Evolutionary conservation across 2,797 vertebrate species (phyloP).

Genomic region (Chloroceryle inda): DNA sequence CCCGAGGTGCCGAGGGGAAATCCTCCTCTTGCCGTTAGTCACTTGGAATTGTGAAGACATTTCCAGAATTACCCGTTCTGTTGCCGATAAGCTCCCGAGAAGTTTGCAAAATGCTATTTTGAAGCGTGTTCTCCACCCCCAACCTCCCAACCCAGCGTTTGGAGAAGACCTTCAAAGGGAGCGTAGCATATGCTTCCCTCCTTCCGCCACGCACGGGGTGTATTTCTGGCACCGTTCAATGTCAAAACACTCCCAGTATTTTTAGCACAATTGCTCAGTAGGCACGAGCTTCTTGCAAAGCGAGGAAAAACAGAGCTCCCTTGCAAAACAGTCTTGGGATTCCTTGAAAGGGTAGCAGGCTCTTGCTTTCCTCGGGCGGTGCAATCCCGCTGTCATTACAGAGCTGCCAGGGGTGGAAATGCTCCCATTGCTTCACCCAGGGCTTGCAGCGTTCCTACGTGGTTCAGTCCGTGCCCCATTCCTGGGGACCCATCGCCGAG

Average conservation of each 20-base stretch:
- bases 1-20: not conserved
- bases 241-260: constrained; percentile 31
- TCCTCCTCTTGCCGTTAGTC: constrained; percentile 2
- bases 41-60: not conserved
- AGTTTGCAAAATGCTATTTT: constrained; percentile 40
- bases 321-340: constrained; percentile 9
- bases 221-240: constrained; percentile 2
- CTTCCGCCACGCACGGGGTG: not conserved
- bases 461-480: fast-evolving
- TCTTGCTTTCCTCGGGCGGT: not conserved
- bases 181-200: not conserved
- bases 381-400: not conserved
- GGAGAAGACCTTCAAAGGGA: constrained; percentile 33
- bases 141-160: not conserved
- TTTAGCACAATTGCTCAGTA: constrained; percentile 3
- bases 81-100: constrained; percentile 31
- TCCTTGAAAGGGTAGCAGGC: not conserved
- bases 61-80: constrained; percentile 8
- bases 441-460: fast-evolving
- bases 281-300: not conserved
- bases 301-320: constrained; percentile 11
- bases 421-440: not conserved
- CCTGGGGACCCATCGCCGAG: not conserved
- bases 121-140: not conserved
- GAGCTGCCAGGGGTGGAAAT: not conserved